Percentiles rank a stretch among this genome's conserved stretches.
phyloP scores from a whole-genome alignment of 2,888 invertebrate species.

The Coronaproctus castanopsis region DNA sequence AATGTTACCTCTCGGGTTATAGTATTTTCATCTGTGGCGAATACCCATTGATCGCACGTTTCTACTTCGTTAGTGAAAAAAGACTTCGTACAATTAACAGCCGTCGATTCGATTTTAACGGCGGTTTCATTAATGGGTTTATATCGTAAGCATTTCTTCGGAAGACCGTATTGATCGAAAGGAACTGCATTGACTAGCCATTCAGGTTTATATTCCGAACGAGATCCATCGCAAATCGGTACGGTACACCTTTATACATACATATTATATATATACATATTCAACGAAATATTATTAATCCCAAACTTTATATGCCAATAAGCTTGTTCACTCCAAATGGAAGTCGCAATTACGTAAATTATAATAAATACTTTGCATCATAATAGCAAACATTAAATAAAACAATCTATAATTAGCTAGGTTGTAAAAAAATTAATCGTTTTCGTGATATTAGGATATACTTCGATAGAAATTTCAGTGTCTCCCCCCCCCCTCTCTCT shows the following conservation, averaged over 20 bases:
- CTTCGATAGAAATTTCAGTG: too few species aligned
- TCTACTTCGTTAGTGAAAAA: slow-evolving; percentile 6
- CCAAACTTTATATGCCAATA: too few species aligned
- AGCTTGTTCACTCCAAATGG: neutral
- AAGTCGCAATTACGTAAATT: neutral
- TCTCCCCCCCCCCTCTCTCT: too few species aligned
- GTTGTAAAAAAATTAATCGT: slow-evolving; percentile 6
- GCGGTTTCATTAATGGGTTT: neutral
- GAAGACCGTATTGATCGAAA: slow-evolving; percentile 6
- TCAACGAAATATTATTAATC: slow-evolving; percentile 1
- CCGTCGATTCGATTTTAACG: neutral
- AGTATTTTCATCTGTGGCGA: slow-evolving; percentile 34
- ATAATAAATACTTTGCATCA: too few species aligned
- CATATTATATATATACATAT: too few species aligned
- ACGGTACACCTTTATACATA: slow-evolving; percentile 16
- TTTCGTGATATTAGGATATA: too few species aligned
- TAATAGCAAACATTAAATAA: too few species aligned
- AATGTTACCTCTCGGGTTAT: slow-evolving; percentile 46
- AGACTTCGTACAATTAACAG: neutral
- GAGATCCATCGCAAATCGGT: slow-evolving; percentile 16
- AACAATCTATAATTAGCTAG: neutral
- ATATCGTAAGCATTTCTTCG: slow-evolving; percentile 12
- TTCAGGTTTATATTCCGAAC: slow-evolving; percentile 9
- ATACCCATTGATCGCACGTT: slow-evolving; percentile 22
- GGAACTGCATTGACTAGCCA: slow-evolving; percentile 18